Evolutionary conservation across 2,888 invertebrate species (phyloP).

Genomic region (Ichneumoninae sp.): DNA sequence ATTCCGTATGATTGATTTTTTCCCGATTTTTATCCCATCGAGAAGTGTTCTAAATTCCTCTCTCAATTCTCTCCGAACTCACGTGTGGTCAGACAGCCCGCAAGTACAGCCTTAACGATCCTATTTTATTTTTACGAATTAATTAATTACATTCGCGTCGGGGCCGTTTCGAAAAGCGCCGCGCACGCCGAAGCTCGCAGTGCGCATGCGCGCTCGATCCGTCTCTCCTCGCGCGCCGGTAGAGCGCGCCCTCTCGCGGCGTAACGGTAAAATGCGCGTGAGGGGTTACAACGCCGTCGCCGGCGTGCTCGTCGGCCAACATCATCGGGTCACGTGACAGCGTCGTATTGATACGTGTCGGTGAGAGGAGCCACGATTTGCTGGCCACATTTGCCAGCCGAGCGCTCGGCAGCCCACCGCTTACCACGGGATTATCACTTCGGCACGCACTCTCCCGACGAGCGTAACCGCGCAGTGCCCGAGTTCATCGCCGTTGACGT

Average conservation of each 20-base stretch:
- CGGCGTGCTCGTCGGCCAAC: constrained; percentile 77
- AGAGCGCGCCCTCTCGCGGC: constrained; percentile 47
- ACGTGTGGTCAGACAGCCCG: too few species aligned
- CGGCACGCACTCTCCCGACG: constrained; percentile 56
- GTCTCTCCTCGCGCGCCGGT: not conserved
- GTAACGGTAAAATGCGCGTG: constrained; percentile 52
- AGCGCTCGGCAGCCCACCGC: constrained; percentile 60
- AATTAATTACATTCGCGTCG: too few species aligned
- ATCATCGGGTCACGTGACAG: constrained; percentile 84
- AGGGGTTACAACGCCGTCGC: constrained; percentile 49
- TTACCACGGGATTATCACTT: constrained; percentile 35
- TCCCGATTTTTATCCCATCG: too few species aligned
- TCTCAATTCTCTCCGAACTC: too few species aligned
- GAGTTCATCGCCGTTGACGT: constrained; percentile 64
- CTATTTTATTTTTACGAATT: too few species aligned
- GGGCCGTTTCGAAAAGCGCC: not conserved
- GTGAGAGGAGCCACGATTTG: constrained; percentile 81
- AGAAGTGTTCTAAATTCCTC: too few species aligned
- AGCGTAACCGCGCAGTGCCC: constrained; percentile 58
- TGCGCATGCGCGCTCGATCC: constrained; percentile 29
- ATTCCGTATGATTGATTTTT: too few species aligned
- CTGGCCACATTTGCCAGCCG: constrained; percentile 76
- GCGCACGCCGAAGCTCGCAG: not conserved
- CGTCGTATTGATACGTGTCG: constrained; percentile 83
- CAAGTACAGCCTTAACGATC: too few species aligned